Conservation (phyloP, 2,888 invertebrate genomes). For the Formica aserva region DNA sequence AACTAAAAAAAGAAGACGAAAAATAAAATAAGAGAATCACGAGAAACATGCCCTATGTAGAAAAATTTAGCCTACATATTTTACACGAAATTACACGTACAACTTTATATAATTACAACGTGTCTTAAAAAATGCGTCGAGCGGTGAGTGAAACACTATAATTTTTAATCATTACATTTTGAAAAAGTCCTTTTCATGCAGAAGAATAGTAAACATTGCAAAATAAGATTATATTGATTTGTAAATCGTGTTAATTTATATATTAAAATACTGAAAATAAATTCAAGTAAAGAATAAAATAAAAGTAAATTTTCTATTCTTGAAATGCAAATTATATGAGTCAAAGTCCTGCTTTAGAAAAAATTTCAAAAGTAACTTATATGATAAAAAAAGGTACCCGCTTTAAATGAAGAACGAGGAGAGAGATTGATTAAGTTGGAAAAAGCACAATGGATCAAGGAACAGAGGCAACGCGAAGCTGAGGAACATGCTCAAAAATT, state of each 20-base stretch:
- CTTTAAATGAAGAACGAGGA: background rate
- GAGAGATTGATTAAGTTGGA: background rate
- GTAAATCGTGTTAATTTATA: background rate
- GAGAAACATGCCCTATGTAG: background rate
- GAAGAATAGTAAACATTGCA: background rate
- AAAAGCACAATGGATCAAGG: slow-evolving; percentile 56
- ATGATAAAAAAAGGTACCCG: background rate
- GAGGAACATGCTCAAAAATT: slow-evolving; percentile 73
- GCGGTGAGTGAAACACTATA: background rate
- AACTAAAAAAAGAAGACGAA: background rate
- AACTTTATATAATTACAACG: background rate
- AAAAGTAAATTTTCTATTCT: background rate
- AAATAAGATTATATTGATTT: background rate
- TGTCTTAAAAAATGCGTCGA: background rate
- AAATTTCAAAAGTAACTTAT: background rate
- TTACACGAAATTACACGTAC: background rate
- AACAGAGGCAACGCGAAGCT: slow-evolving; percentile 74
- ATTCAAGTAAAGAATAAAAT: background rate
- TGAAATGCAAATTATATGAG: background rate
- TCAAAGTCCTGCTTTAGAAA: background rate
- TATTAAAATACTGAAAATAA: background rate
- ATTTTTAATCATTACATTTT: background rate
- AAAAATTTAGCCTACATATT: slow-evolving; percentile 13
- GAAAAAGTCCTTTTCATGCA: background rate
- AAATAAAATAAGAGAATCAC: slow-evolving; percentile 32